A percentile compares a stretch with the other conserved stretches of the same genome.
Evolutionary conservation across 2,888 invertebrate species (phyloP).

Genomic region (Sarcophaga caerulescens): DNA sequence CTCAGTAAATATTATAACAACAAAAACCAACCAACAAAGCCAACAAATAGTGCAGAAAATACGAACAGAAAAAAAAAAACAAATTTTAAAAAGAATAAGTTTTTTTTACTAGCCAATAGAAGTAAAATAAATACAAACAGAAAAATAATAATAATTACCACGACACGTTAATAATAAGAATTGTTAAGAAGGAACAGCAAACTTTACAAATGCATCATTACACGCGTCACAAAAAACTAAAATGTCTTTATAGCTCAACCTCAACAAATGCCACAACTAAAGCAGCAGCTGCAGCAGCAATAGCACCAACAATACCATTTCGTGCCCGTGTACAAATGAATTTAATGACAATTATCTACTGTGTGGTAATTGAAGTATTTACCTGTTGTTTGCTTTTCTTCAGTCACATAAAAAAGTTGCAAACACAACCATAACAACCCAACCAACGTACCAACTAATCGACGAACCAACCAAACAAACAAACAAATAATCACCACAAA

Average conservation of each 20-base stretch:
- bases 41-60: conserved; percentile 51
- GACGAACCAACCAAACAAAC: conserved; percentile 4
- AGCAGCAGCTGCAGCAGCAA: conserved; percentile 51
- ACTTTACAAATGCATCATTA: conserved; percentile 72
- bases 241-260: conserved; percentile 67
- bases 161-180: conserved; percentile 21
- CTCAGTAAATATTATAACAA: too few relatives aligned
- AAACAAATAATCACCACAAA: neutral
- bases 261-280: conserved; percentile 54
- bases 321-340: conserved; percentile 69
- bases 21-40: too few relatives aligned
- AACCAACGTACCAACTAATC: conserved; percentile 56
- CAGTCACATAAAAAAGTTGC: conserved; percentile 73
- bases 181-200: conserved; percentile 5
- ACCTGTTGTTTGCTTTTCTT: conserved; percentile 75
- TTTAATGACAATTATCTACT: conserved; percentile 73
- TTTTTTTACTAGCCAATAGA: conserved; percentile 13
- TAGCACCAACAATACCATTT: conserved; percentile 55
- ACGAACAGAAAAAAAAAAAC: conserved; percentile 3
- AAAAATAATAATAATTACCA: conserved; percentile 30
- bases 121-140: neutral
- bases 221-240: conserved; percentile 72
- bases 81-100: neutral
- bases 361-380: conserved; percentile 75
- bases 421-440: conserved; percentile 67